Base-by-base conservation (phyloP, 1,140 invertebrate genomes). In the Drosophila guanche region DNA sequence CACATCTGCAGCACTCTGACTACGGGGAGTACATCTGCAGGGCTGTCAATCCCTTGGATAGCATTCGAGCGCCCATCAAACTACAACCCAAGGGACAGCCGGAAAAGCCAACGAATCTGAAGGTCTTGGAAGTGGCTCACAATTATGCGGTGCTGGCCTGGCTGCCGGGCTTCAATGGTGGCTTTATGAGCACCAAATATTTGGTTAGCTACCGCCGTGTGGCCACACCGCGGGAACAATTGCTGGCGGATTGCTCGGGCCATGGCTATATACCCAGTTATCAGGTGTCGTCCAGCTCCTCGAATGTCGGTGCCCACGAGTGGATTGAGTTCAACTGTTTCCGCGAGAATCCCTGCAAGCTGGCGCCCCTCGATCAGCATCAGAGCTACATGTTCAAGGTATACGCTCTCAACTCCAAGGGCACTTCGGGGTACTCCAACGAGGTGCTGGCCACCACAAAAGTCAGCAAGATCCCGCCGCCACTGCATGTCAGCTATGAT, bases 11-110 rank as follows among this genome's bases (percentile, higher is more conserved):
- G 47, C 93, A 95, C 25, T 93, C 94, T 3, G 97, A 98, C 85
- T 98, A 98, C 79, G 97, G 97, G 0, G 96, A 97, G 42, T 98
- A 98, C 88, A 96, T 94, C 29, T 98, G 97, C 78, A 93, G 95
- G 55, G 96, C 96, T 0, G 94, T 94, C 1, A 98, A 98, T 91
- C 93, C 93, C 1, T 92, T 97, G 10, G 97, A 97, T 7, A 94
- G 92, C 45, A 95, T 96, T 14, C 94, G 94, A 8, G 95, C 96
- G 0, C 95, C 94, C 65, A 97, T 98, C 40, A 93, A 93, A 20
- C 88, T 98, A 2, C 96, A 97, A 78, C 94, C 95, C 0, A 97
- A 97, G 92, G 96, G 97, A 0, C 14, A 70, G 2, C 97, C 97
- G 0, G 97, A 97, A 67, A 94, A 94, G 50, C 97, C 97, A 0